Percentiles rank a stretch among this genome's conserved stretches.
Conservation (phyloP, 2,113 vertebrate species). For the Seriola quinqueradiata region DNA sequence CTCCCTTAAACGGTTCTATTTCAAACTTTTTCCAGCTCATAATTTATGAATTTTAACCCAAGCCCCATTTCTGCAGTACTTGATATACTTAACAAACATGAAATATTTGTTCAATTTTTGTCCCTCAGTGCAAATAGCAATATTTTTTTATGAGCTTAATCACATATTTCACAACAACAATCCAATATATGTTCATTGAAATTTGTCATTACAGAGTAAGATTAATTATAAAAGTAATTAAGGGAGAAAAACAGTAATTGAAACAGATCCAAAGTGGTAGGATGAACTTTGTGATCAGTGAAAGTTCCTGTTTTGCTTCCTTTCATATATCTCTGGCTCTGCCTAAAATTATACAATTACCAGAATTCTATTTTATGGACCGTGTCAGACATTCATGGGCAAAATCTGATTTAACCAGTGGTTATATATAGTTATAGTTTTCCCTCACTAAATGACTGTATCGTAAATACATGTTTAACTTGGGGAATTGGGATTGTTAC, state of each 20-base stretch:
- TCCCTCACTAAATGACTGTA: too few species aligned
- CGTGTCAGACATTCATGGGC: conserved; percentile 17
- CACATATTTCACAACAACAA: not conserved
- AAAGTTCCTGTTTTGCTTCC: conserved; percentile 6
- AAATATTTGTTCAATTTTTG: not conserved
- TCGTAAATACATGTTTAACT: too few species aligned
- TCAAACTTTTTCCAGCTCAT: conserved; percentile 28
- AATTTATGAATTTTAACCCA: conserved; percentile 25
- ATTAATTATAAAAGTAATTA: conserved; percentile 38
- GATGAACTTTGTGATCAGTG: conserved; percentile 45
- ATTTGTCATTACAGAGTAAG: conserved; percentile 30
- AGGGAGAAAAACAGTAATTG: conserved; percentile 46
- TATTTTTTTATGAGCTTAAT: not conserved
- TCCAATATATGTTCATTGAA: not conserved
- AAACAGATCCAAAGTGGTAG: conserved; percentile 13
- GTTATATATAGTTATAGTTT: conserved; percentile 1
- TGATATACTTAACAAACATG: not conserved
- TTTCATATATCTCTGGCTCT: conserved; percentile 31
- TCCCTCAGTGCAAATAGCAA: not conserved
- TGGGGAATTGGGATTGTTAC: too few species aligned
- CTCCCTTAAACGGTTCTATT: not conserved
- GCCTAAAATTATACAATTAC: conserved; percentile 35
- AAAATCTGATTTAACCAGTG: not conserved
- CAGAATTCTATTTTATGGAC: conserved; percentile 15
- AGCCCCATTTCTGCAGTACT: not conserved